Conservation (phyloP, 2,797 vertebrate genomes). For the Gallinago nigripennis region DNA sequence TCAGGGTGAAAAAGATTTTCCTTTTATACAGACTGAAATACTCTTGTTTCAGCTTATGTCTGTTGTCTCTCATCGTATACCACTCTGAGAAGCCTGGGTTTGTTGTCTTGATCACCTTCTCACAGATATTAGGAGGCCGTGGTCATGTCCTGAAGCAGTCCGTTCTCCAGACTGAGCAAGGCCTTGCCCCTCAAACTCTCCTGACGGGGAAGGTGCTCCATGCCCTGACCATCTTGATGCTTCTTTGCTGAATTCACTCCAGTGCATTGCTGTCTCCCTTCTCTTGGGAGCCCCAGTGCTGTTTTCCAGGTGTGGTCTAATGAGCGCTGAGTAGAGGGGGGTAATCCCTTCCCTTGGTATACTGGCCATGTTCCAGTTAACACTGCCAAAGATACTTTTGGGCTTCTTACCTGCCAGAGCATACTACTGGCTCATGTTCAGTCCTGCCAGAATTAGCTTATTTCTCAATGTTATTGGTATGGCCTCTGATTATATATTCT, state of each 20-base stretch:
- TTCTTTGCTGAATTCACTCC: neutral
- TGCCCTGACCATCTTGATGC: neutral
- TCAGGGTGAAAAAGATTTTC: neutral
- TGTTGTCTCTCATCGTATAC: neutral
- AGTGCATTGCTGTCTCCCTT: neutral
- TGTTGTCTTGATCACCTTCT: neutral
- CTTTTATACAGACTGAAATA: neutral
- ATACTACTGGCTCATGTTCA: neutral
- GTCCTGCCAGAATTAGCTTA: neutral
- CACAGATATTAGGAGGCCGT: accelerated
- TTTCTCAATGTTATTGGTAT: neutral
- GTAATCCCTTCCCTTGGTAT: neutral
- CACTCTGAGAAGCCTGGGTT: neutral
- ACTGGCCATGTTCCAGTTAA: neutral
- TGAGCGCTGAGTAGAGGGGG: neutral
- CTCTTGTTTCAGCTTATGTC: neutral
- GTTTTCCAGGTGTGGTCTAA: neutral
- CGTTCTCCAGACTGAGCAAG: neutral
- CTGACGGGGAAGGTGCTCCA: neutral
- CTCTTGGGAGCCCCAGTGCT: neutral
- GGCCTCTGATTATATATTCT: neutral
- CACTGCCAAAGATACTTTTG: neutral
- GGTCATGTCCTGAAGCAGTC: neutral
- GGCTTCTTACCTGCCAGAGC: neutral
- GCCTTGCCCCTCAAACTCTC: neutral